Base-by-base conservation (phyloP, 2,113 vertebrate species). In the Crotophaga sulcirostris region DNA sequence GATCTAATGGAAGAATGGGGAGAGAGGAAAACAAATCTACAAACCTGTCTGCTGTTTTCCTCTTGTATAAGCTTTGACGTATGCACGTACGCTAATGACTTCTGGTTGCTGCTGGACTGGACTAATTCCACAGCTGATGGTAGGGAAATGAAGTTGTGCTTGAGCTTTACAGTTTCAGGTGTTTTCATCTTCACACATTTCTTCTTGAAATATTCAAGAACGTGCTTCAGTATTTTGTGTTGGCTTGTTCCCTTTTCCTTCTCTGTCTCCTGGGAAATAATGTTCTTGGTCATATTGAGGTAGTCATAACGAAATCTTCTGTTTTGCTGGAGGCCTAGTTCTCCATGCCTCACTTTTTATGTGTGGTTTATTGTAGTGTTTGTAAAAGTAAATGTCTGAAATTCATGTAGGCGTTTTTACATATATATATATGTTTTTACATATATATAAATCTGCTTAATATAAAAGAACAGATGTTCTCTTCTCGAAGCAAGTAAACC, bases 181-280 rank as follows among this genome's bases (percentile, higher is more conserved):
- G 12, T 67, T 94, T 17, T 75, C 29, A 68, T 87, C 40, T 92
- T 87, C 14, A 23, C 31, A 60, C 15, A 24, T 63, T 89, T 84
- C 55, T 90, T 88, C 56, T 55, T 89, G 47, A 91, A 94, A 87
- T 84, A 94, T 51, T 91, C 69, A 75, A 47, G 33, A 74, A 34
- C 16, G 18, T 51, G 42, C 52, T 84, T 59, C 44, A 64, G 29
- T 89, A 4, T 94, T 87, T 96, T 96, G 62, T 81, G 42, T 84
- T 10, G 25, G 40, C 42, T 87, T 90, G 17, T 78, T 89, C 29
- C 25, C 92, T 86, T 85, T 83, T 51, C 67, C 26, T 78, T 63
- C 36, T 84, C 33, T 45, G 14, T 81, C 80, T 89, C 76, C 56
- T 92, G 94, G 78, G 73, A 93, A 96, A 86, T 90, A 75, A 86